Base-by-base conservation (phyloP, 2,888 invertebrate genomes). In the Eupeodes luniger region DNA sequence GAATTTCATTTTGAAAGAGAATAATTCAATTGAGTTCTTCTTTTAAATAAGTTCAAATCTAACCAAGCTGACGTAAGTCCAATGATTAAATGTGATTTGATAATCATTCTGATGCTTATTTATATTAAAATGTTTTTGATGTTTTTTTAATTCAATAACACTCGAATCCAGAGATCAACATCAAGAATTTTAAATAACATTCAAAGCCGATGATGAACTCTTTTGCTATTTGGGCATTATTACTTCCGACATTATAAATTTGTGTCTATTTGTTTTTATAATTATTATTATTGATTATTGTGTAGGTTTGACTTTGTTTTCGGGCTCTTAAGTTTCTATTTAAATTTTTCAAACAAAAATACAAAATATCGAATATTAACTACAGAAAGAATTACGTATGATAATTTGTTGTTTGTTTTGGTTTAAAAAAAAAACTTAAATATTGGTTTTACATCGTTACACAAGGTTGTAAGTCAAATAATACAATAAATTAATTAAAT, bases 1-100 rank as follows among this genome's bases (percentile, higher is more conserved):
- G 47, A 72, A 72, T 49, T 72, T 72, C 72, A 72, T 72, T 57
- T 70, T 47, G 27, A 27, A 57, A 44, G 19, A 12, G 27, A 27
- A 27, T 27, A 3, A 3, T 11, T 12, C 12, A 49, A 27, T 49
- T 2, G 12, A 47, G 14, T 49, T 40, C 64, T 44, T 6, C 5
- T 44, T 64, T 9, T 47, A 11, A 12, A 12, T 47, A 19, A 19
- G 19, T 55, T 19, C 19, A 9, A 19, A 55, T 19, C 1, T 1
- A 47, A 47, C 9, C 16, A 9, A 49, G 27, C 47, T 66, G 66
- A 47, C 14, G 4, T 66, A 27, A 44, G 27, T n/a, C 57, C 44
- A 57, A 27, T 57, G 34, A 5, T 57, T 2, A 7, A 57, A 14
- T 70, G 57, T 57, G 70, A 19, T 57, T 40, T 12, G 19, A 10